Evolutionary conservation across 1,140 invertebrate genomes (phyloP), one percentile per base, ranked within the genome.

Genomic region (Anagrus nilaparvatae): DNA sequence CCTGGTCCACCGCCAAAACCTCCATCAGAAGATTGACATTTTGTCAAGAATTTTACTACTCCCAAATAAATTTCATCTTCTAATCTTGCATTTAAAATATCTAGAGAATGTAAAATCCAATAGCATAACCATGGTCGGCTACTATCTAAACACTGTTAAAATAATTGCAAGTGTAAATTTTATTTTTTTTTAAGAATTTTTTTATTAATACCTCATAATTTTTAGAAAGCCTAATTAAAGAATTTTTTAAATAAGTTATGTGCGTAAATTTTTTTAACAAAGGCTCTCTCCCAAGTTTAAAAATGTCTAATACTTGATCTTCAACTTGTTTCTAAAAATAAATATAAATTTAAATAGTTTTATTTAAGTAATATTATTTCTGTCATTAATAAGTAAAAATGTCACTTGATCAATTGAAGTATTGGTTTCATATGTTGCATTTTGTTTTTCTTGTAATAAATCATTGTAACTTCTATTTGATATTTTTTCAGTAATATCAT

Each of bases 41-140:
- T 73, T 39, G 55, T 52, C 28, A 90, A 60, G 63, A 90, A 89
- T 17, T 75, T 54, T 16, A 78, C 76, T 47, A 87, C 74, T 56
- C 76, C 61, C 32, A 74, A 73, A 45, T 80, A 72, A n/a, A 76
- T 74, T 48, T 78, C 70, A 29, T 76, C 66, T 47, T 79, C 71
- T 32, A 93, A 70, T 53, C 75, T 71, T 43, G 79, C 77, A 50
- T 82, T 81, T 18, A 97, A 65, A 29, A 96, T 60, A 59, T 84
- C 79, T n/a, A 97, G 66, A 6, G 87, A 80, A 70, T 97, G 90
- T 16, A 94, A 61, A 48, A 91, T 91, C 94, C 94, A 97, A 60
- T 95, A 97, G 56, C 90, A 84, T 19, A 96, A 63, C 94, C 94
- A 98, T 5, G 93, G 80, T 51, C 89, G 75, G 63, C 90, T 95